Base-by-base conservation (phyloP, 2,888 invertebrate species). In the Agrochola litura region DNA sequence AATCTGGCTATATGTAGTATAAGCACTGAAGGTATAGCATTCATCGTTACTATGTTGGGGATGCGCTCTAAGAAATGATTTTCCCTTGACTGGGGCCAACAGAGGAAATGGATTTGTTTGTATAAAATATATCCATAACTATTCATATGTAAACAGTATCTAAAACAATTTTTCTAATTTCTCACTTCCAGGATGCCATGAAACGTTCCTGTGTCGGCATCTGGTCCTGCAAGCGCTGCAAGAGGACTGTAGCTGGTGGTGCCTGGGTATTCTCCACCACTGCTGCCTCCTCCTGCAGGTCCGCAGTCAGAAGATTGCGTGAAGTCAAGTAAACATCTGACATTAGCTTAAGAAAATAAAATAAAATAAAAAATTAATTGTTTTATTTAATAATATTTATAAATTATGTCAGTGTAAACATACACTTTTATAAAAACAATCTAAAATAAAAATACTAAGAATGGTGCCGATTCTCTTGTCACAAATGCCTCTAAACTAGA, bases 191-290 rank as follows among this genome's bases (percentile, higher is more conserved):
- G 99, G 99, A 99, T 96, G 98, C 99, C 87, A 99, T 99, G 99
- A 99, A 99, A 95, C 98, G 99, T 88, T 98, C 98, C 86, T 99
- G 99, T 92, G 99, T 99, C 76, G 99, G 99, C 87, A 99, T 99
- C 94, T 99, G 99, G 99, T 98, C 98, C 60, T 99, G 99, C 97
- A 98, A 99, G 96, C 98, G 99, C 78, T 99, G 99, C 96, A 99
- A 99, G 95, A 98, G 99, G 94, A 98, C 98, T 70, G 99, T 99
- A 81, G 99, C 98, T 88, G 99, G 99, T 91, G 99, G 99, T 89
- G 99, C 99, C 37, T 99, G 99, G 98, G 99, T 99, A 61, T 99
- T 99, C 97, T 98, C 99, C 58, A 99, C 99, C 85, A 99, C 99
- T 43, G 99, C 99, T 77, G 99, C 99, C 74, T 99, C 99, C 74